Percentiles rank a stretch among this genome's conserved stretches.
phyloP scores from a whole-genome alignment of 1,140 invertebrate species.

The Heliconius hermathena region DNA sequence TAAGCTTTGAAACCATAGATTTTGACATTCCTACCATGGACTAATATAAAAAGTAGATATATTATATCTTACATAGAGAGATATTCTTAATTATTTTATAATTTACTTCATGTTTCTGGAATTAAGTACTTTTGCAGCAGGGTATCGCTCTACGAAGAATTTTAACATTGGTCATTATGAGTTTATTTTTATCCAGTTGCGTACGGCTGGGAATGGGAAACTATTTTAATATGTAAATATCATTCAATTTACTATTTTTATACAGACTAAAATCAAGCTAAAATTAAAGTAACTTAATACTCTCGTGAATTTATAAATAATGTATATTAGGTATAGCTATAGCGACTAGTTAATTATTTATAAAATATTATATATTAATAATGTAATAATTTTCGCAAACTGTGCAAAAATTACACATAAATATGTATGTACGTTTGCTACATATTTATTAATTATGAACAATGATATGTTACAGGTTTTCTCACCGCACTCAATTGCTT shows the following conservation, averaged over 20 bases:
- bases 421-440: no score
- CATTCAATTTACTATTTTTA: background rate
- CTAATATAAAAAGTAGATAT: background rate
- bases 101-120: background rate
- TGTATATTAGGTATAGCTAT: no score
- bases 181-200: background rate
- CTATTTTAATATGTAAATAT: conserved; percentile 6
- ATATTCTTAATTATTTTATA: background rate
- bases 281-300: no score
- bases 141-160: background rate
- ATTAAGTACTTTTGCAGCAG: background rate
- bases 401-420: no score
- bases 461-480: conserved; percentile 85
- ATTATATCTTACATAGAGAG: background rate
- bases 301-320: no score
- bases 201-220: background rate
- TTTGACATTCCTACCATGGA: background rate
- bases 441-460: background rate
- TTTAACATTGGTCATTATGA: conserved; percentile 8
- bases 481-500: conserved; percentile 97
- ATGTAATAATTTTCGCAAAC: no score
- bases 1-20: background rate
- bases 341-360: no score
- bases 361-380: no score
- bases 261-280: no score